phyloP scores from a whole-genome alignment of 2,797 vertebrate genomes.

The Centropyge bicolor region DNA sequence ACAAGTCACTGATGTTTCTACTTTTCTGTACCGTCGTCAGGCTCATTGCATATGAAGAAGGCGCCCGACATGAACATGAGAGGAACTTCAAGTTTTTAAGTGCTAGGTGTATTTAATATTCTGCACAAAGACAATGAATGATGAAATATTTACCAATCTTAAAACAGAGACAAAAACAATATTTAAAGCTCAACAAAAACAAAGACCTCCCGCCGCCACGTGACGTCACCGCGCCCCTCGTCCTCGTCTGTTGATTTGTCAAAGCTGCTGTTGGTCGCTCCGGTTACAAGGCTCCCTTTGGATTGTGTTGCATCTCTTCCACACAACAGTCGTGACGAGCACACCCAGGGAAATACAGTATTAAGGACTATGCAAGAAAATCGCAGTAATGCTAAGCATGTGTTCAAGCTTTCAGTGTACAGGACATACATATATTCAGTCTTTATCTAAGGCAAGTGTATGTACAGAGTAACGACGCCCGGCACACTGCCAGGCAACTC shows the following conservation, averaged over 20 bases:
- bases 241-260: slow-evolving; percentile 79
- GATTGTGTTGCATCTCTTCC: slow-evolving; percentile 63
- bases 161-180: slow-evolving; percentile 61
- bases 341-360: slow-evolving; percentile 61
- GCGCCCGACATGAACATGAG: slow-evolving; percentile 47
- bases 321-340: slow-evolving; percentile 59
- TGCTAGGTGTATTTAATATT: slow-evolving; percentile 70
- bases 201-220: slow-evolving; percentile 31
- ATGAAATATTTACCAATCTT: slow-evolving; percentile 58
- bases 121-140: slow-evolving; percentile 63
- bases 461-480: slow-evolving; percentile 66
- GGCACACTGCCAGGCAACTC: slow-evolving; percentile 58
- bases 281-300: slow-evolving; percentile 74
- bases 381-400: slow-evolving; percentile 77
- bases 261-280: slow-evolving; percentile 76
- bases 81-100: slow-evolving; percentile 59
- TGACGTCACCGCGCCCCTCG: slow-evolving; percentile 57
- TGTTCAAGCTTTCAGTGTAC: slow-evolving; percentile 81
- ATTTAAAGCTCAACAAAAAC: slow-evolving; percentile 76
- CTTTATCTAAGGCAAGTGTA: slow-evolving; percentile 82
- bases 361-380: slow-evolving; percentile 65
- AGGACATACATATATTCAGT: slow-evolving; percentile 75
- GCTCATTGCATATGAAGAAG: slow-evolving; percentile 58
- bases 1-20: slow-evolving; percentile 46
- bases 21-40: slow-evolving; percentile 37